Evolutionary conservation across 2,888 invertebrate species (phyloP), one percentile per base, ranked within the genome.

Genomic region (Tanaodytes sp.): DNA sequence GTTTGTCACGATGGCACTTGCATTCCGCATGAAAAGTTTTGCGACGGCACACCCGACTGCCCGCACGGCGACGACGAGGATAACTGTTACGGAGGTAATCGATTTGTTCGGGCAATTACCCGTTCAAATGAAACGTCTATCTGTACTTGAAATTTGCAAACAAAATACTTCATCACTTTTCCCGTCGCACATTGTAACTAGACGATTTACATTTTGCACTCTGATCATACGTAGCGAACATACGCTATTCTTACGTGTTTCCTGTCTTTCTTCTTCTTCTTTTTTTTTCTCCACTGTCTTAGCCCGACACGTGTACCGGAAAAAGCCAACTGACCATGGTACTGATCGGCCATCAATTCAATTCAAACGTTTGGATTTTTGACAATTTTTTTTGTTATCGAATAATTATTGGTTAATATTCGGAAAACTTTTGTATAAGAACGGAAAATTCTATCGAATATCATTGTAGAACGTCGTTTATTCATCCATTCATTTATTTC

Each of bases 21-120:
- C 80, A 85, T 86, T 79, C 86, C 84, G 75, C 71, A 62, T 2
- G 64, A 72, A 4, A 79, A 80, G 9, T 75, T 86, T 73, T 91
- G 91, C 80, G 88, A 91, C 79, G 85, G 86, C 23, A 82, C 79
- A 11, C 62, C 73, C 19, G 90, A 91, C 78, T 91, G 91, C 80
- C 82, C 83, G 40, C 87, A 89, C 78, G 87, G 87, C 57, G 86
- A 86, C 40, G 91, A 91, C 81, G 91, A 91, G 84, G 66, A 73
- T 5, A 85, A 87, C 73, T 91, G 91, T 79, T 57, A 42, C 20
- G 16, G 16, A 57, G 73, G 71, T 73, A 73, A 55, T 45, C 33
- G 43, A 63, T 14, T 27, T 39, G n/a, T n/a, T n/a, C n/a, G n/a
- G n/a, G n/a, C 39, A 42, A 52, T 45, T 51, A 36, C 16, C 15